phyloP scores from a whole-genome alignment of 1,140 invertebrate species.

The Bicyclus anynana region DNA sequence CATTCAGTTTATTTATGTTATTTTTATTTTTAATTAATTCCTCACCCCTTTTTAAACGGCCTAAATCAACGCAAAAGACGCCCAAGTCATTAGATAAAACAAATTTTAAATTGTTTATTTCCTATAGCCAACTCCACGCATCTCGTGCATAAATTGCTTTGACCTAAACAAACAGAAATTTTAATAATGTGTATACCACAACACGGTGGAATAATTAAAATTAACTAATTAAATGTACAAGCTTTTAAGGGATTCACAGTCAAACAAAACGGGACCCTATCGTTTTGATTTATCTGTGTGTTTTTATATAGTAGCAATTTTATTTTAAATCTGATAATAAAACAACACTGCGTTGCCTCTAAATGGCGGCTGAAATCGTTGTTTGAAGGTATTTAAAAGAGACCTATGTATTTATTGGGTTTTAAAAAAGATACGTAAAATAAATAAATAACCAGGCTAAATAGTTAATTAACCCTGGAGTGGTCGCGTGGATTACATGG shows the following conservation, averaged over 20 bases:
- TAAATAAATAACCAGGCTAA: too few species aligned
- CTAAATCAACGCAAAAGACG: background rate
- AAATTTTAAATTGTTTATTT: constrained; percentile 7
- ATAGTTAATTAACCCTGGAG: too few species aligned
- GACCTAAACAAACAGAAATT: constrained; percentile 9
- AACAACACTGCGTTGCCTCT: too few species aligned
- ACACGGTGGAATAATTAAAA: background rate
- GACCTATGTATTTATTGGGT: too few species aligned
- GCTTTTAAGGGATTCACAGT: background rate
- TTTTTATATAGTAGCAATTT: too few species aligned
- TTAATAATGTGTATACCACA: constrained; percentile 3
- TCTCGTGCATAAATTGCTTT: constrained; percentile 4
- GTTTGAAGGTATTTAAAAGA: too few species aligned
- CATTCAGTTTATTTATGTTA: background rate
- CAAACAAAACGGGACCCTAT: too few species aligned
- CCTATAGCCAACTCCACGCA: background rate
- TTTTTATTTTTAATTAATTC: background rate
- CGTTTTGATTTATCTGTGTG: too few species aligned
- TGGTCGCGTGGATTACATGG: too few species aligned
- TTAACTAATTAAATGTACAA: background rate
- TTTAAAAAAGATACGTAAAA: too few species aligned
- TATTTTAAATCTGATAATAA: too few species aligned
- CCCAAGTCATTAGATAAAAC: background rate
- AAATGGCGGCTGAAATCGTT: too few species aligned
- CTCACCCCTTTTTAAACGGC: background rate